Evolutionary conservation across 2,888 invertebrate genomes (phyloP).

Genomic region (Anaspis maculata): DNA sequence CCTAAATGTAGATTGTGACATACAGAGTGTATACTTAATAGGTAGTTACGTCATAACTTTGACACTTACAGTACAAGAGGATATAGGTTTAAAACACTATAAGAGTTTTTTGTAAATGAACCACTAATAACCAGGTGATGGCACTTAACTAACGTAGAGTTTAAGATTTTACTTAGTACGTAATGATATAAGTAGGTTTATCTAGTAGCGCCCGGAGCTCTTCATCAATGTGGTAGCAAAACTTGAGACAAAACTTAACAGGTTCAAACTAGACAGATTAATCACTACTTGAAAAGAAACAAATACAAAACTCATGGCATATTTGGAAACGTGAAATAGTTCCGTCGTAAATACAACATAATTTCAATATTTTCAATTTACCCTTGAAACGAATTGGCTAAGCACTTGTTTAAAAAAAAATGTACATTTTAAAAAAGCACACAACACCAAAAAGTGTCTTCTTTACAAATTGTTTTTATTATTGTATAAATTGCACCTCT

Average conservation of each 20-base stretch:
- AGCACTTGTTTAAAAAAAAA: too few species aligned
- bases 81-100: slow-evolving; percentile 35
- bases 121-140: slow-evolving; percentile 42
- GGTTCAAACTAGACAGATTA: slow-evolving; percentile 28
- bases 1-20: too few species aligned
- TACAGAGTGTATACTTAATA: slow-evolving; percentile 36
- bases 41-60: slow-evolving; percentile 28
- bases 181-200: slow-evolving; percentile 30
- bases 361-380: too few species aligned
- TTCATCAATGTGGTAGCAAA: slow-evolving; percentile 42
- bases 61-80: slow-evolving; percentile 39
- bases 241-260: slow-evolving; percentile 26
- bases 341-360: too few species aligned
- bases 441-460: slow-evolving; percentile 42
- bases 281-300: slow-evolving; percentile 16
- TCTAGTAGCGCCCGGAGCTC: slow-evolving; percentile 29
- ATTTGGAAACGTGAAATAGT: too few species aligned
- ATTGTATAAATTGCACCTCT: slow-evolving; percentile 22
- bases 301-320: too few species aligned
- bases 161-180: slow-evolving; percentile 37
- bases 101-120: slow-evolving; percentile 39
- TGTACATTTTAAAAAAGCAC: slow-evolving; percentile 17
- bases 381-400: too few species aligned
- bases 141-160: slow-evolving; percentile 43
- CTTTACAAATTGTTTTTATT: slow-evolving; percentile 26